phyloP scores from a whole-genome alignment of 1,140 invertebrate genomes.

The Marisa cornuarietis region DNA sequence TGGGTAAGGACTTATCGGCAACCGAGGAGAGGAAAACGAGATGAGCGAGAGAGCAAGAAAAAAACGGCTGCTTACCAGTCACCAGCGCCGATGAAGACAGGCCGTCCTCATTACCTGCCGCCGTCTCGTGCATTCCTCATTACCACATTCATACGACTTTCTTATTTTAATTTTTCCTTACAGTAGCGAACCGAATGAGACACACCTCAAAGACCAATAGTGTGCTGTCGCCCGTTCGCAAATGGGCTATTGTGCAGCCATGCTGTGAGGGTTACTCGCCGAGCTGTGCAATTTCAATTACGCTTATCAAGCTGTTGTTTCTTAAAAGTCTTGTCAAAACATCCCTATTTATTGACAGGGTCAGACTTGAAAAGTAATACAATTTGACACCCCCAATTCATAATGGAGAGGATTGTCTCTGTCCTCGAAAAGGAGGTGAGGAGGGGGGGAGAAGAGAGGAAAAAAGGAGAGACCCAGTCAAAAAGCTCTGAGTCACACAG shows the following conservation, averaged over 20 bases:
- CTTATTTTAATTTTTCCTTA: constrained; percentile 48
- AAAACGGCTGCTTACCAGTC: constrained; percentile 11
- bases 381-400: constrained; percentile 37
- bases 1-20: neutral
- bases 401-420: constrained; percentile 38
- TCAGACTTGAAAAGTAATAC: constrained; percentile 27
- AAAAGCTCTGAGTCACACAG: constrained; percentile 24
- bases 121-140: constrained; percentile 34
- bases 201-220: constrained; percentile 48
- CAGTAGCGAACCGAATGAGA: constrained; percentile 34
- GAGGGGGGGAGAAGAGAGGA: neutral
- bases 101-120: constrained; percentile 21
- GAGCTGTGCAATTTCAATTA: constrained; percentile 43
- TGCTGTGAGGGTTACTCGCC: constrained; percentile 17
- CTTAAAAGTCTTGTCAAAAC: constrained; percentile 31
- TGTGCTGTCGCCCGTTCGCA: constrained; percentile 35
- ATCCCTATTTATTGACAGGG: constrained; percentile 41
- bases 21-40: neutral
- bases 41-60: neutral
- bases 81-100: constrained; percentile 4
- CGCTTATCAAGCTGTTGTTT: constrained; percentile 39
- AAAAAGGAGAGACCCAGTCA: constrained; percentile 22
- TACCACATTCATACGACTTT: constrained; percentile 38
- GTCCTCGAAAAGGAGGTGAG: constrained; percentile 12
- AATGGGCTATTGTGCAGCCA: constrained; percentile 42